Conservation (phyloP, 2,113 vertebrate species). For the Macaca fascicularis region DNA sequence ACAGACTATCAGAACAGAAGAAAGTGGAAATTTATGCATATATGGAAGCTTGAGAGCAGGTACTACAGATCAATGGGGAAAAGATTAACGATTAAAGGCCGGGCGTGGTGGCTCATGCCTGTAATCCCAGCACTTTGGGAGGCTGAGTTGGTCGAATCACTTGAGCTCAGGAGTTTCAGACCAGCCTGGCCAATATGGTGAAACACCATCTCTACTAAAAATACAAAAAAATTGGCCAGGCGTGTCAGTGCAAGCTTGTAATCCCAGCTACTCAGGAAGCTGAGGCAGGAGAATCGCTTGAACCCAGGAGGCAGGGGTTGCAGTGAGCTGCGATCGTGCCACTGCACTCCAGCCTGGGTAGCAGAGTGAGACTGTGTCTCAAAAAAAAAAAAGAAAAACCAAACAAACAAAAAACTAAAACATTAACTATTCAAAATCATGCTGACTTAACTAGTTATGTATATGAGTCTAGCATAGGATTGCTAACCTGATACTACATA, state of each 20-base stretch:
- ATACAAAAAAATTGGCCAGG: background rate
- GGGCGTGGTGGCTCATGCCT: background rate
- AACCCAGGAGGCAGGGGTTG: background rate
- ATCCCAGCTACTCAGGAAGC: background rate
- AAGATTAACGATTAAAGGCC: background rate
- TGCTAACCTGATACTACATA: background rate
- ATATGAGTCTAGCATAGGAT: background rate
- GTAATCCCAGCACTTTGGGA: background rate
- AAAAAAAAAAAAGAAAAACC: background rate
- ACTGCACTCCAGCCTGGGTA: background rate
- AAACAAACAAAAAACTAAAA: background rate
- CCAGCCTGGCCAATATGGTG: background rate
- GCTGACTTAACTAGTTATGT: background rate
- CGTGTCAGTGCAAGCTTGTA: background rate
- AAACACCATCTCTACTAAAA: background rate
- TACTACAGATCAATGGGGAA: background rate
- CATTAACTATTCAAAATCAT: background rate
- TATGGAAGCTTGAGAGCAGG: background rate
- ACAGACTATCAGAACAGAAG: background rate
- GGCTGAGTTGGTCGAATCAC: background rate
- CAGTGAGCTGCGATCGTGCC: rapidly evolving
- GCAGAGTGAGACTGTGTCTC: background rate
- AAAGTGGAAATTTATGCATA: background rate
- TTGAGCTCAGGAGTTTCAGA: background rate
- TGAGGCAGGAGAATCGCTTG: background rate